Conservation (phyloP, 2,797 vertebrate genomes). For the Pelodytes ibericus region DNA sequence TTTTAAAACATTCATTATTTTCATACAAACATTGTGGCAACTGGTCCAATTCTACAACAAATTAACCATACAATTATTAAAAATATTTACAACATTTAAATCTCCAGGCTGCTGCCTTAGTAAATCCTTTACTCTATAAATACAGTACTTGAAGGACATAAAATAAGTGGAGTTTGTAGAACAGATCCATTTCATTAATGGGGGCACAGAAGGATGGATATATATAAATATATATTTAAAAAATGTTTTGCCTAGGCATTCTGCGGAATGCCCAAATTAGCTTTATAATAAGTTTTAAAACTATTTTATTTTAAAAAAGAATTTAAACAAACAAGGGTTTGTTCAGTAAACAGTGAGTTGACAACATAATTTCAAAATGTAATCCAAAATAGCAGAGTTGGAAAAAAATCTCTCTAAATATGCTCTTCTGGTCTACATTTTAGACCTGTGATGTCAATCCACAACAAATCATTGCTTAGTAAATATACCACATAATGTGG, state of each 20-base stretch:
- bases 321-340: too few species aligned
- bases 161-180: conserved; percentile 57
- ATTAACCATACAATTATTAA: conserved; percentile 80
- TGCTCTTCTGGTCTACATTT: too few species aligned
- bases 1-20: conserved; percentile 75
- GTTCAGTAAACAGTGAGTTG: too few species aligned
- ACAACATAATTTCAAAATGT: too few species aligned
- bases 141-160: conserved; percentile 80
- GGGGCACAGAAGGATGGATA: neutral
- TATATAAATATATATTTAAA: neutral
- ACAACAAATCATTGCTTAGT: too few species aligned
- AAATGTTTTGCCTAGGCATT: neutral
- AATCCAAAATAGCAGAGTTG: too few species aligned
- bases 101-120: conserved; percentile 66
- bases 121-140: conserved; percentile 75
- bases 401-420: too few species aligned
- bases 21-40: conserved; percentile 68
- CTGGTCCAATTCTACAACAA: conserved; percentile 85
- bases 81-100: conserved; percentile 78
- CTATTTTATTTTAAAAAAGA: too few species aligned
- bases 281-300: too few species aligned
- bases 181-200: conserved; percentile 53
- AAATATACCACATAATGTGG: too few species aligned
- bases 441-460: too few species aligned
- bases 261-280: neutral